Evolutionary conservation across 92 coral and sea anemone genomes (phyloP), one percentile per base, ranked within the genome.

Genomic region (Phenganax marumi): DNA sequence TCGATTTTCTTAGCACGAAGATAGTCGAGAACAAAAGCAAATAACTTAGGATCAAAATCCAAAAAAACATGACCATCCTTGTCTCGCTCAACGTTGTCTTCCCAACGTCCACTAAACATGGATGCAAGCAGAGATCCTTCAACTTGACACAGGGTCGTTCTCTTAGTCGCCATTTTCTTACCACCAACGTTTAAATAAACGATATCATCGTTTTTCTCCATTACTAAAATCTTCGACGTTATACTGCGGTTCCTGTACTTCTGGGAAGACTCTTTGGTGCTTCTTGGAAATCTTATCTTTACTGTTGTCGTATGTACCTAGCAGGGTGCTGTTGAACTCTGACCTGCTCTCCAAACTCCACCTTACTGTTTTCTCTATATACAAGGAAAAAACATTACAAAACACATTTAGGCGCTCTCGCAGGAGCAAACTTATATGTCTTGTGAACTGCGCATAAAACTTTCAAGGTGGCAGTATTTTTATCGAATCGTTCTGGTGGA

Each of bases 91-190:
- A 66, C 16, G 3, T 25, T 9, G 7, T 25, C 50, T 22, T 66
- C 72, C 72, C 72, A 66, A 66, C 72, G 72, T 33, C 72, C 72
- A 66, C 72, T 66, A 19, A 66, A 66, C 48, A 66, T 66, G 72
- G 49, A 10, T 16, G 72, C 72, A 11, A 66, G 72, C 49, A 66
- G 3, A 24, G 72, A 66, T 14, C 17, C 48, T 9, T 66, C 49
- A 66, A 66, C 49, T 10, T 66, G 72, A 66, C 72, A 66, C 43
- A 66, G 50, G 10, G 72, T 66, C 49, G 72, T 25, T 17, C 8
- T 66, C 16, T 66, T 66, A 12, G 72, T 66, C 7, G 72, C 72
- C 72, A 66, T 66, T 66, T 66, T 66, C 17, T 47, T 66, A 66
- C 72, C 72, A 24, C 72, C 72, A 11, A 66, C 72, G 49, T 66